Conservation (phyloP, 2,113 vertebrate species). For the Megaleporinus macrocephalus region DNA sequence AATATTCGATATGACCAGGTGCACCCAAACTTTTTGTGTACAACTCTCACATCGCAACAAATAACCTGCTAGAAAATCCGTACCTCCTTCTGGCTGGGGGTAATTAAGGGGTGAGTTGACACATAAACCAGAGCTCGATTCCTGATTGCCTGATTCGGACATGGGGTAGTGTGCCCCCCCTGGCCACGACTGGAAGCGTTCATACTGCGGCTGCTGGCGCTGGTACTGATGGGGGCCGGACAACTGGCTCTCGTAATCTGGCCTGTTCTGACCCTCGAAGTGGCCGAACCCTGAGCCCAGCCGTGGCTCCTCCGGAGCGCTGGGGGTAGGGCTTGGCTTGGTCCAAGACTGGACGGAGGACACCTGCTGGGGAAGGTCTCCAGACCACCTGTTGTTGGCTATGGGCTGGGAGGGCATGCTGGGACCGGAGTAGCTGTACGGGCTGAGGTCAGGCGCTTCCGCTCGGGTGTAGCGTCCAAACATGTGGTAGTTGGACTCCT, state of each 20-base stretch:
- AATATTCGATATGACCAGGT: no score
- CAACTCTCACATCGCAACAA: no score
- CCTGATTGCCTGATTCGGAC: conserved; percentile 57
- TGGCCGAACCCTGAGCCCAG: not conserved
- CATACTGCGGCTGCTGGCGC: conserved; percentile 45
- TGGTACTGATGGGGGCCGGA: conserved; percentile 25
- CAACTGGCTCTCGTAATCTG: conserved; percentile 7
- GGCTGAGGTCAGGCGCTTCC: conserved; percentile 57
- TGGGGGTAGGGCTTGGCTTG: conserved; percentile 58
- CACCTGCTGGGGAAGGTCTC: conserved; percentile 53
- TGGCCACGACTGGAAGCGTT: conserved; percentile 67
- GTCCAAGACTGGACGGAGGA: conserved; percentile 70
- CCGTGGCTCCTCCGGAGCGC: conserved; percentile 33
- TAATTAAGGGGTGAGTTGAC: conserved; percentile 33
- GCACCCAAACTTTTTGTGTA: no score
- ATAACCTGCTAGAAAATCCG: not conserved
- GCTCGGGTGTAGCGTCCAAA: conserved; percentile 74
- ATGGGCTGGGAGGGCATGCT: not conserved
- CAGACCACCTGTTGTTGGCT: conserved; percentile 50
- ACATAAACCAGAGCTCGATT: conserved; percentile 36
- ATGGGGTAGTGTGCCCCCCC: conserved; percentile 44
- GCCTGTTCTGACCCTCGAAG: not conserved
- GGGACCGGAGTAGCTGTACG: not conserved
- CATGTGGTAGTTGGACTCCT: conserved; percentile 85
- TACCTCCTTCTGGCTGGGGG: conserved; percentile 64